Evolutionary conservation across 2,888 invertebrate species (phyloP).

Genomic region (Ferrisia virgata): DNA sequence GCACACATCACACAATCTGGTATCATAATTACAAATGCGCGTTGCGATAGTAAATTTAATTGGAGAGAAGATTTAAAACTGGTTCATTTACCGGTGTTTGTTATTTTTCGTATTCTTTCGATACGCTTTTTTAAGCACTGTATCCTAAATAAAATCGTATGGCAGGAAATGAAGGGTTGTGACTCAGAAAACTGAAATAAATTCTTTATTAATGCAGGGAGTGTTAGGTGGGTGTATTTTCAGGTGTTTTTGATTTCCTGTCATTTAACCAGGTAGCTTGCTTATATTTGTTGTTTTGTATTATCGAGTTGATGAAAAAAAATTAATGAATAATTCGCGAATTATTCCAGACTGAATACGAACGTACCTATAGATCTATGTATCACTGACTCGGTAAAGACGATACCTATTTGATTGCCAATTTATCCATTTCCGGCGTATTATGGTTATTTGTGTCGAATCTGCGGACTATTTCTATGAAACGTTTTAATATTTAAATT

Average conservation of each 20-base stretch:
- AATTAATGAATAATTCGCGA: conserved; percentile 8
- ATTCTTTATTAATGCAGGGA: neutral
- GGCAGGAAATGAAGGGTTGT: conserved; percentile 25
- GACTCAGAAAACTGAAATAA: neutral
- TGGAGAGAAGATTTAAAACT: conserved; percentile 25
- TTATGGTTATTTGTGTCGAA: neutral
- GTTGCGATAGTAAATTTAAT: neutral
- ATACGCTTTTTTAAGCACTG: conserved; percentile 15
- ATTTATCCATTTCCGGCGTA: neutral
- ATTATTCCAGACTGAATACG: neutral
- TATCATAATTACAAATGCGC: neutral
- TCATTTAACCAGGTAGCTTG: neutral
- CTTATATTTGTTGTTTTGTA: neutral
- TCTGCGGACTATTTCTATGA: neutral
- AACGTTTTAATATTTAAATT: neutral
- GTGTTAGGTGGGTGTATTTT: conserved; percentile 9
- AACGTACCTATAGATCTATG: neutral
- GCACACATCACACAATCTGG: neutral
- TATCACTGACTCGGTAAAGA: neutral
- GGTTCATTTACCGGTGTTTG: conserved; percentile 22
- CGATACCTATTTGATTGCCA: neutral
- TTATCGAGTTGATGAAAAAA: neutral
- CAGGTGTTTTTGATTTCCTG: conserved; percentile 22
- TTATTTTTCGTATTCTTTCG: conserved; percentile 17
- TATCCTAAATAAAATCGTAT: neutral